Evolutionary conservation across 2,113 vertebrate species (phyloP).

Genomic region (Plecotus auritus): DNA sequence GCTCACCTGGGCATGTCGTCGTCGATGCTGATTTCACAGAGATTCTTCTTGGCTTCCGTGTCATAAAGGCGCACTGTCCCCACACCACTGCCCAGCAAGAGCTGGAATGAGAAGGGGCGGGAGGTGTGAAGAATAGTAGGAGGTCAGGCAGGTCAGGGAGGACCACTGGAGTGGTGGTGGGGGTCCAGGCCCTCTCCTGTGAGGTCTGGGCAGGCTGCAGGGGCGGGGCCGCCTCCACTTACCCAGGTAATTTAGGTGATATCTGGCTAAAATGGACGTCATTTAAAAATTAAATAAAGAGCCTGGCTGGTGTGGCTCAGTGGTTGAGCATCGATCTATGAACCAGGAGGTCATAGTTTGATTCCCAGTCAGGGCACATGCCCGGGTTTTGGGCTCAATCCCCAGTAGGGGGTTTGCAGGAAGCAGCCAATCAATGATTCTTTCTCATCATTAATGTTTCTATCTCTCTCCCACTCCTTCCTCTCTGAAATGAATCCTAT

Average conservation of each 20-base stretch:
- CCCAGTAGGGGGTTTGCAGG: too few species aligned
- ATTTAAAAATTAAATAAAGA: not conserved
- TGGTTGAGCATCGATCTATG: too few species aligned
- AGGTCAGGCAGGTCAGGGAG: not conserved
- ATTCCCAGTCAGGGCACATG: too few species aligned
- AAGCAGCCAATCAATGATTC: too few species aligned
- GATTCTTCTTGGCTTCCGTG: constrained; percentile 97
- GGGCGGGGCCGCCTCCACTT: not conserved
- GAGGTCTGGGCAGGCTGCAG: not conserved
- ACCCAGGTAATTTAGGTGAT: not conserved
- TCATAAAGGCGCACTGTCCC: constrained; percentile 96
- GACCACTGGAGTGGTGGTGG: not conserved
- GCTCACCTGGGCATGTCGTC: constrained; percentile 92
- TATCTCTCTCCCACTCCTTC: too few species aligned
- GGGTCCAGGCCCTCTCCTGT: not conserved
- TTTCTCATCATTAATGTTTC: too few species aligned
- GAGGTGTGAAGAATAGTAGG: not conserved
- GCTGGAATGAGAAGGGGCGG: constrained; percentile 73
- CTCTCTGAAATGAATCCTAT: too few species aligned
- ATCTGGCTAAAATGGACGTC: not conserved
- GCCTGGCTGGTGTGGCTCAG: too few species aligned
- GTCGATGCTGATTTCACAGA: constrained; percentile 94
- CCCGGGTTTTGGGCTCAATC: too few species aligned
- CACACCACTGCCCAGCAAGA: constrained; percentile 94
- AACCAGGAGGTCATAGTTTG: too few species aligned